Evolutionary conservation across 2,113 vertebrate species (phyloP).

Genomic region (Pandion haliaetus): DNA sequence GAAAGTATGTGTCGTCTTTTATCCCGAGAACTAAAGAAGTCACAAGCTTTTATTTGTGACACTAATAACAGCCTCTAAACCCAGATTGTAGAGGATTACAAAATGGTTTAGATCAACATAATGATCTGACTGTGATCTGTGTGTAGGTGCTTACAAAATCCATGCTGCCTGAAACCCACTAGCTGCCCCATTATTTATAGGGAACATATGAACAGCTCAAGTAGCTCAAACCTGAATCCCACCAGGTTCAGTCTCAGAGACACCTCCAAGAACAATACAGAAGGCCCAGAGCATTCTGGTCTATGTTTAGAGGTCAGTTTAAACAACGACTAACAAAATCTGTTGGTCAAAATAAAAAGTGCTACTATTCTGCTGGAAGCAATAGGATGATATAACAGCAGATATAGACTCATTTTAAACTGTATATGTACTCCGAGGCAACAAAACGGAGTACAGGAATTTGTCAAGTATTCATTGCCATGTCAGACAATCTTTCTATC

Average conservation of each 20-base stretch:
- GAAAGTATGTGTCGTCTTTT: neutral
- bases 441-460: neutral
- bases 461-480: neutral
- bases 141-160: constrained; percentile 50
- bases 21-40: constrained; percentile 3
- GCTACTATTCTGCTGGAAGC: neutral
- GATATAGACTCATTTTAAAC: neutral
- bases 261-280: neutral
- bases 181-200: neutral
- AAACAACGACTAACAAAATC: neutral
- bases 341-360: neutral
- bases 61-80: constrained; percentile 63
- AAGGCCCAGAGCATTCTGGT: neutral
- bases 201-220: neutral
- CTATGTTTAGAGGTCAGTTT: neutral
- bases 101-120: constrained; percentile 55
- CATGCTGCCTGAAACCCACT: neutral
- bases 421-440: fast-evolving
- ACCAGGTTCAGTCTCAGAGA: fast-evolving
- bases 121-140: constrained; percentile 49
- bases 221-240: neutral
- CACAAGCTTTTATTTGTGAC: constrained; percentile 63
- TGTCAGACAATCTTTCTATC: neutral
- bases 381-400: neutral
- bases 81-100: constrained; percentile 65